A percentile compares a stretch with the other conserved stretches of the same genome.
These are phyloP conservation scores for Diplodus sargus DNA, from an alignment of 2,797 vertebrate species.

Conservation along the genomic window DNA sequence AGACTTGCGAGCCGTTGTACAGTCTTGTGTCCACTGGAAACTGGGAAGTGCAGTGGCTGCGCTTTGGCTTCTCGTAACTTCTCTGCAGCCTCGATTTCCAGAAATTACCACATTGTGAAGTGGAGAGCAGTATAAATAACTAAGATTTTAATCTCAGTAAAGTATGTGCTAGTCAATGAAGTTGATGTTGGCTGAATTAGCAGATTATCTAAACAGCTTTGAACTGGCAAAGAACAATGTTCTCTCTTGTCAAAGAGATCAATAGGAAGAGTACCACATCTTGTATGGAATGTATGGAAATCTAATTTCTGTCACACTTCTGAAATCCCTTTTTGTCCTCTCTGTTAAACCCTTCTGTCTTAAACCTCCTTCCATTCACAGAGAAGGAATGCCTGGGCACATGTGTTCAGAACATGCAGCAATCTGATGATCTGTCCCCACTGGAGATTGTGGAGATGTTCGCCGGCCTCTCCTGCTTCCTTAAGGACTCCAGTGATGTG, in stretches of 20 bases:
- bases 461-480: constrained; percentile 96
- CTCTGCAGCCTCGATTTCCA: no score
- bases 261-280: no score
- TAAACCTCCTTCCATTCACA: constrained; percentile 60
- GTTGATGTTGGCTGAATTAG: background rate
- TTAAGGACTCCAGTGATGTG: constrained; percentile 98
- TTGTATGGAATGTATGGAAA: no score
- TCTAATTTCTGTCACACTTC: background rate
- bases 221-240: background rate
- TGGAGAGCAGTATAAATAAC: no score
- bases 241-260: background rate
- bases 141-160: no score
- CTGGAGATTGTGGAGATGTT: constrained; percentile 99
- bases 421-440: constrained; percentile 96
- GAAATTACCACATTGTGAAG: no score
- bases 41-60: no score
- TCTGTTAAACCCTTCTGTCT: background rate
- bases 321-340: background rate
- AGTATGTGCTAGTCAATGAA: no score
- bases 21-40: background rate
- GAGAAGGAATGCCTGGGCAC: constrained; percentile 98
- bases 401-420: constrained; percentile 99
- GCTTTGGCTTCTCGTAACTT: no score
- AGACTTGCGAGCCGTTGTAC: background rate
- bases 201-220: background rate